Base-by-base conservation (phyloP, 2,888 invertebrate species). In the Chrysolina oricalcia region DNA sequence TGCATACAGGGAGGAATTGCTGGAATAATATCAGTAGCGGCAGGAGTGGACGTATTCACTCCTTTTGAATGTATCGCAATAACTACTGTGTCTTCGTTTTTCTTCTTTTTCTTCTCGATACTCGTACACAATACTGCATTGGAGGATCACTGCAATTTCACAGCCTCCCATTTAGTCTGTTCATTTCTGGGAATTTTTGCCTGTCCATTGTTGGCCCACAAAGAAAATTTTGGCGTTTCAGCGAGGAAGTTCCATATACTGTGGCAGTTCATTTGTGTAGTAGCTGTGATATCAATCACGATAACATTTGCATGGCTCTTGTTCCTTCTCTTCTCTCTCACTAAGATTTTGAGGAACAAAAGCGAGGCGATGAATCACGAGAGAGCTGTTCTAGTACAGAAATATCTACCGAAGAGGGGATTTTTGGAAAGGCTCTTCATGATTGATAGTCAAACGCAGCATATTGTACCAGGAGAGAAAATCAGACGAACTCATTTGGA, bases 101-200 rank as follows among this genome's bases (percentile, higher is more conserved):
- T 70, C 41, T 87, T 48, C 68, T 87, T 68, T 85, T 83, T 81
- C 83, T 83, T 75, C 62, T 85, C 73, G 53, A 83, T 27, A 80
- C 85, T 66, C 73, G 73, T 88, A 2, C 86, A 86, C 66, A 80
- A 80, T 72, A 87, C 86, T 50, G 82, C 86, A 0, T 70, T 89
- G 11, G 88, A 89, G 74, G 89, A 89, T 77, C 85, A 87, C 73
- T 88, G 88, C 75, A 88, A 88, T 68, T 75, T 87, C 10, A 73
- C 84, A 1, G 81, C 87, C 1, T 84, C 85, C 9, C 87, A 88
- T 75, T 74, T 89, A 0, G 77, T 83, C 13, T 84, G 85, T 62
- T 86, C 85, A 3, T 65, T 87, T 43, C 23, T 87, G 11, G 88
- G 88, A 1, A 82, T 81, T 21, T 23, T 87, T 0, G 43, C 87